These are phyloP conservation scores for Enteromius fasciolatus DNA, from an alignment of 2,797 vertebrate genomes.

Conservation along the genomic window DNA sequence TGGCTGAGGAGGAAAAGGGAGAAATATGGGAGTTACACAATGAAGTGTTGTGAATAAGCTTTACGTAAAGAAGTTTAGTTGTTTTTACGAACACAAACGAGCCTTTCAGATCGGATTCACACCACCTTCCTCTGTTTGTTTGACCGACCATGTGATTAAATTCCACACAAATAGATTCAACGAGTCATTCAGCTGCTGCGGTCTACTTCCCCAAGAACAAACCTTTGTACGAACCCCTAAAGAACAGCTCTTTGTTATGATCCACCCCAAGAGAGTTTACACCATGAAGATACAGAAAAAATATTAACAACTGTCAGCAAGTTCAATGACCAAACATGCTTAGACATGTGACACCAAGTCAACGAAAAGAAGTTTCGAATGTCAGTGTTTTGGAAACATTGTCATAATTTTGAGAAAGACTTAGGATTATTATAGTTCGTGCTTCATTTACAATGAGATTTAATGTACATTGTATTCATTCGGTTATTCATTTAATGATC, in stretches of 20 bases:
- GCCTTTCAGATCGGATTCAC: conserved; percentile 9
- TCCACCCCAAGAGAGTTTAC: background rate
- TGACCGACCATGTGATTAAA: conserved; percentile 28
- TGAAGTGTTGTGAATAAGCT: background rate
- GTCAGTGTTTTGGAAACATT: background rate
- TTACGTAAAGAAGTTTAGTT: background rate
- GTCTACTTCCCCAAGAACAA: background rate
- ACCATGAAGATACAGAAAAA: background rate
- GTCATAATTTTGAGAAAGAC: background rate
- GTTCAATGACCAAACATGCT: background rate
- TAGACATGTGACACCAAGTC: background rate
- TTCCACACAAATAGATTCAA: conserved; percentile 20
- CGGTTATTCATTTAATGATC: background rate
- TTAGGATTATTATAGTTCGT: background rate
- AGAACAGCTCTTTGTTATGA: background rate
- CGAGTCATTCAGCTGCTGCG: conserved; percentile 8
- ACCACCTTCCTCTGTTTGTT: conserved; percentile 3
- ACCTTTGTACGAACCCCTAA: background rate
- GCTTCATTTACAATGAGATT: background rate
- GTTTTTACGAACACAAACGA: background rate
- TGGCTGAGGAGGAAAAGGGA: conserved; percentile 75
- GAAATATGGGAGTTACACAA: background rate
- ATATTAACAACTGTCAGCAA: background rate
- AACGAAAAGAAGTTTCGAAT: background rate
- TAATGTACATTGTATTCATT: background rate